Conservation (phyloP, 2,888 invertebrate genomes). For the Zeuzera pyrina region DNA sequence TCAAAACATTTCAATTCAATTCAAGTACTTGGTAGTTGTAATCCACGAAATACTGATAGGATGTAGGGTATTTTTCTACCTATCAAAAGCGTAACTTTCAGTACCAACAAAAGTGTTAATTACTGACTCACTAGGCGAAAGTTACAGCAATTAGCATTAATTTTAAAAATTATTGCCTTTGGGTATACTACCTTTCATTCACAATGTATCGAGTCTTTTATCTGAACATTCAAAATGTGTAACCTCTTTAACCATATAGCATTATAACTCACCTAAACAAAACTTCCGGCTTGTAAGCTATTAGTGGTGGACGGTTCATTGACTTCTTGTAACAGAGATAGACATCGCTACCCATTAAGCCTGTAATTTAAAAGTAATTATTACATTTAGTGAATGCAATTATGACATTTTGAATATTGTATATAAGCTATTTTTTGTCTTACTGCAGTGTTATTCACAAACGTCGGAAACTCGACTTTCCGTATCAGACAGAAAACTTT, state of each 20-base stretch:
- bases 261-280: conserved; percentile 63
- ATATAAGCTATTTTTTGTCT: too few species aligned
- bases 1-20: too few species aligned
- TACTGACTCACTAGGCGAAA: conserved; percentile 23
- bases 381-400: too few species aligned
- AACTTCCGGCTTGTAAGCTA: conserved; percentile 95
- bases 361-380: conserved; percentile 42
- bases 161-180: conserved; percentile 10
- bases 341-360: conserved; percentile 95
- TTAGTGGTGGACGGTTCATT: conserved; percentile 94
- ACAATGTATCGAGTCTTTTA: not conserved
- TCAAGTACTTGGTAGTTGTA: too few species aligned
- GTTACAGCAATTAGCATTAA: conserved; percentile 22
- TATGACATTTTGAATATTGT: too few species aligned
- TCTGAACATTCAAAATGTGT: not conserved
- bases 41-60: too few species aligned
- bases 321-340: conserved; percentile 99
- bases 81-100: too few species aligned
- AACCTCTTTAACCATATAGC: too few species aligned
- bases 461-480: too few species aligned
- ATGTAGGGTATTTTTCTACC: too few species aligned
- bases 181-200: conserved; percentile 7
- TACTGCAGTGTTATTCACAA: too few species aligned
- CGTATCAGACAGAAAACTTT: too few species aligned
- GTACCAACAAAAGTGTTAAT: conserved; percentile 18